Percentiles rank a stretch among this genome's conserved stretches.
Evolutionary conservation across 2,888 invertebrate species (phyloP).

Genomic region (Panzeria rudis): DNA sequence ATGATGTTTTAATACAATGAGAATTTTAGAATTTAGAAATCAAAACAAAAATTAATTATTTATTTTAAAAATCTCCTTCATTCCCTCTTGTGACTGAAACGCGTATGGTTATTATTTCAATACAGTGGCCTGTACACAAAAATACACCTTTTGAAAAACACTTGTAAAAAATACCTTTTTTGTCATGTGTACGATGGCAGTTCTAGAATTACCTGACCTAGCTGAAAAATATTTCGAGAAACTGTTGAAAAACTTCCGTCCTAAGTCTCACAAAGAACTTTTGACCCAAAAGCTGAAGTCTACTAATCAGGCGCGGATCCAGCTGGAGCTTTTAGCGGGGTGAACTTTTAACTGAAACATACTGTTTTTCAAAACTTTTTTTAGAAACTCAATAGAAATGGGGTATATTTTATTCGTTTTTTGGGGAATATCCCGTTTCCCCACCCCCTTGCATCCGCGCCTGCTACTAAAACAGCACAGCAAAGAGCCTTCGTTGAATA

Average conservation of each 20-base stretch:
- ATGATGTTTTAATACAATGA: slow-evolving; percentile 62
- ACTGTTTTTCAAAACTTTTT: too few species aligned
- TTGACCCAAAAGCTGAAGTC: too few species aligned
- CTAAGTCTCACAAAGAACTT: neutral
- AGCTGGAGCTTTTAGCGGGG: too few species aligned
- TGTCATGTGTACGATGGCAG: slow-evolving; percentile 18
- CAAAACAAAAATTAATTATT: slow-evolving; percentile 66
- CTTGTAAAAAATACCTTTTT: slow-evolving; percentile 10
- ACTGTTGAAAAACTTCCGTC: neutral
- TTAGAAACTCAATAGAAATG: too few species aligned
- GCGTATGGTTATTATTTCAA: slow-evolving; percentile 58
- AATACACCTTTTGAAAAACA: neutral
- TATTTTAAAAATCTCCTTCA: slow-evolving; percentile 50
- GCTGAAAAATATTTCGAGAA: neutral
- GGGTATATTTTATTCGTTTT: too few species aligned
- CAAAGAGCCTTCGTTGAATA: too few species aligned
- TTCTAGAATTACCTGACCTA: neutral
- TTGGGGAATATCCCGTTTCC: too few species aligned
- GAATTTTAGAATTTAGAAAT: slow-evolving; percentile 66
- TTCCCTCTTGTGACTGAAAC: slow-evolving; percentile 7
- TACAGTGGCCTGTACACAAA: slow-evolving; percentile 24
- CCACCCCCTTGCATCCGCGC: too few species aligned
- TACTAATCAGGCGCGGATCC: too few species aligned
- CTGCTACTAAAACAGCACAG: too few species aligned
- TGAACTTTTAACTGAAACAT: too few species aligned